These are phyloP conservation scores for Chouioia cunea DNA, from an alignment of 2,888 invertebrate genomes.

Conservation along the genomic window DNA sequence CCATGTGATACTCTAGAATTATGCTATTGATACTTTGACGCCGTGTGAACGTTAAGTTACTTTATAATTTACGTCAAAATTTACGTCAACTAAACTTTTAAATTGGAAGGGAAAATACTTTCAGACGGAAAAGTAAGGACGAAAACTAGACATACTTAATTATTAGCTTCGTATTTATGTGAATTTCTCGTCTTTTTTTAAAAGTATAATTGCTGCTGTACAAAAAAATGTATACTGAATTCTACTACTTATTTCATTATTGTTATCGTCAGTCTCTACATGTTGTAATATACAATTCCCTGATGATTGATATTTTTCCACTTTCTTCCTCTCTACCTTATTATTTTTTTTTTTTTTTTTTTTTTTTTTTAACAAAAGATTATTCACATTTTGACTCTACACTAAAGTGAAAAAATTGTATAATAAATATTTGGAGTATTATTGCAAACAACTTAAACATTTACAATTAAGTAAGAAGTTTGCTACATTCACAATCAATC, in stretches of 20 bases:
- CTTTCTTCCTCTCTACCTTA: conserved; percentile 27
- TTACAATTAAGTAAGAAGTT: neutral
- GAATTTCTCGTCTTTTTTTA: conserved; percentile 40
- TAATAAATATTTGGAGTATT: conserved; percentile 38
- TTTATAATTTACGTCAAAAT: conserved; percentile 10
- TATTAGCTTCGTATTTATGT: conserved; percentile 25
- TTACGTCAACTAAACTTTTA: neutral
- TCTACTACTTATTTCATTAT: conserved; percentile 46
- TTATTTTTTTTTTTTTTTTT: conserved; percentile 26
- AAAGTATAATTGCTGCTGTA: conserved; percentile 45
- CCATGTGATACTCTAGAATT: conserved; percentile 82
- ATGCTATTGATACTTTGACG: conserved; percentile 64
- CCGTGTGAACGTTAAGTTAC: conserved; percentile 26
- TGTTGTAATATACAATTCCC: conserved; percentile 47
- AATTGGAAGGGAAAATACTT: conserved; percentile 38
- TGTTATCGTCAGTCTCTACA: conserved; percentile 49
- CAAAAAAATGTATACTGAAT: conserved; percentile 45
- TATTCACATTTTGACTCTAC: conserved; percentile 35
- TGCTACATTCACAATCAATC: conserved; percentile 26
- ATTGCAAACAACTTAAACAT: conserved; percentile 26
- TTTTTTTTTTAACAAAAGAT: conserved; percentile 34
- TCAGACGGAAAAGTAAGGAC: conserved; percentile 33
- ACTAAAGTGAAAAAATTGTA: conserved; percentile 32
- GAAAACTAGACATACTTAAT: conserved; percentile 35
- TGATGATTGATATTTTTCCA: conserved; percentile 48